These are phyloP conservation scores for Halcyon smyrnensis DNA, from an alignment of 2,797 vertebrate genomes.

Conservation along the genomic window DNA sequence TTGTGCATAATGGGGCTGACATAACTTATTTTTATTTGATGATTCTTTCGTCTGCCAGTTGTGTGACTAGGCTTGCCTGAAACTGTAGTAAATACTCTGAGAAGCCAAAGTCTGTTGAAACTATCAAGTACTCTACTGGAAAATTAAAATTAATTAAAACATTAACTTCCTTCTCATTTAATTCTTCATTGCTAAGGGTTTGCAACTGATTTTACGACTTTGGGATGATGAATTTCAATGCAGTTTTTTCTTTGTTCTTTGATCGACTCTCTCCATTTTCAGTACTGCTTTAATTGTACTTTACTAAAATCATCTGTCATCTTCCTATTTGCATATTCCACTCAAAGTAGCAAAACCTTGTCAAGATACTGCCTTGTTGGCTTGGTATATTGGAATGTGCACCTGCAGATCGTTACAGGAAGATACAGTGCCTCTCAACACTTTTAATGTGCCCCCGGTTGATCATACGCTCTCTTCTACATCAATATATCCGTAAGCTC, in stretches of 20 bases:
- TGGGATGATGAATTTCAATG: conserved; percentile 65
- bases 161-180: conserved; percentile 63
- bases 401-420: conserved; percentile 12
- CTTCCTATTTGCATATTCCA: conserved; percentile 38
- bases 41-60: neutral
- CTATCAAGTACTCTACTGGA: conserved; percentile 33
- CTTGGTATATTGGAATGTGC: neutral
- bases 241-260: conserved; percentile 63
- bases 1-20: conserved; percentile 11
- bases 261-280: conserved; percentile 62
- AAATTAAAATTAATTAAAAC: conserved; percentile 68
- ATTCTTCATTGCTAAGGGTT: conserved; percentile 60
- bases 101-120: neutral
- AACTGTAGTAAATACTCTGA: conserved; percentile 47
- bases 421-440: conserved; percentile 11
- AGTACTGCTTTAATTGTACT: conserved; percentile 33
- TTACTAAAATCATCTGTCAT: conserved; percentile 54
- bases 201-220: conserved; percentile 58
- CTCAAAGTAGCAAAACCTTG: neutral
- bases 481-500: conserved; percentile 6
- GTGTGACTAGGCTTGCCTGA: neutral
- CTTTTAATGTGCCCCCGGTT: conserved; percentile 16
- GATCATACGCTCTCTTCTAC: neutral
- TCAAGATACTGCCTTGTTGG: neutral
- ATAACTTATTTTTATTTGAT: conserved; percentile 27